A percentile compares a stretch with the other conserved stretches of the same genome.
Evolutionary conservation across 2,797 vertebrate species (phyloP).

Genomic region (Pseudochromis fuscus): DNA sequence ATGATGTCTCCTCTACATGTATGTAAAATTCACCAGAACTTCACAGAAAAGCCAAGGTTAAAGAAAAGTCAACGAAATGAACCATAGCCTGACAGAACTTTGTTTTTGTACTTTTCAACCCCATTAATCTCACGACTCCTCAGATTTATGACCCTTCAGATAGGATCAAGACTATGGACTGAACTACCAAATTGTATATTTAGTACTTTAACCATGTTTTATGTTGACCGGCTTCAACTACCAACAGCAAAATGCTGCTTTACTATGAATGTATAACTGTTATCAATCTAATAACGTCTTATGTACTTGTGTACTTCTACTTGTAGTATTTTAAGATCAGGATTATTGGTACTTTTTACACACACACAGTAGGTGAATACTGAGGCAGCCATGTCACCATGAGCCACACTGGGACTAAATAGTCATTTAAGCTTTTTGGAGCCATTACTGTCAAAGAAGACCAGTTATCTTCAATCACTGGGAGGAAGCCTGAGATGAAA

Average conservation of each 20-base stretch:
- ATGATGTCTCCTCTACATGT: too few relatives aligned
- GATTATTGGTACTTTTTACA: not conserved
- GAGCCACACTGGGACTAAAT: not conserved
- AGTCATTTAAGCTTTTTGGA: not conserved
- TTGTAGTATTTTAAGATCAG: not conserved
- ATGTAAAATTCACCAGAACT: too few relatives aligned
- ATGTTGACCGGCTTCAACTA: not conserved
- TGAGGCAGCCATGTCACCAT: not conserved
- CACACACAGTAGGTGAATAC: not conserved
- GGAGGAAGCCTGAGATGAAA: constrained; percentile 13
- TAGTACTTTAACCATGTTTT: not conserved
- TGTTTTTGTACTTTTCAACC: too few relatives aligned
- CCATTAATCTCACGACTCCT: too few relatives aligned
- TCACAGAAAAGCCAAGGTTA: too few relatives aligned
- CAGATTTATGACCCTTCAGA: too few relatives aligned
- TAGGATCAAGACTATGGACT: too few relatives aligned
- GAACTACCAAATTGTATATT: too few relatives aligned
- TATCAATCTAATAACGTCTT: not conserved
- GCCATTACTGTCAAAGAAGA: not conserved
- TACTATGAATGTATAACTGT: too few relatives aligned
- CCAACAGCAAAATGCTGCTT: not conserved
- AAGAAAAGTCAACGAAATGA: too few relatives aligned
- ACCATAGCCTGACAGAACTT: too few relatives aligned
- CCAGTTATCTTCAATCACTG: not conserved
- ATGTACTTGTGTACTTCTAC: not conserved